These are phyloP conservation scores for Hypsopygia costalis DNA, from an alignment of 2,888 invertebrate genomes.

Conservation along the genomic window DNA sequence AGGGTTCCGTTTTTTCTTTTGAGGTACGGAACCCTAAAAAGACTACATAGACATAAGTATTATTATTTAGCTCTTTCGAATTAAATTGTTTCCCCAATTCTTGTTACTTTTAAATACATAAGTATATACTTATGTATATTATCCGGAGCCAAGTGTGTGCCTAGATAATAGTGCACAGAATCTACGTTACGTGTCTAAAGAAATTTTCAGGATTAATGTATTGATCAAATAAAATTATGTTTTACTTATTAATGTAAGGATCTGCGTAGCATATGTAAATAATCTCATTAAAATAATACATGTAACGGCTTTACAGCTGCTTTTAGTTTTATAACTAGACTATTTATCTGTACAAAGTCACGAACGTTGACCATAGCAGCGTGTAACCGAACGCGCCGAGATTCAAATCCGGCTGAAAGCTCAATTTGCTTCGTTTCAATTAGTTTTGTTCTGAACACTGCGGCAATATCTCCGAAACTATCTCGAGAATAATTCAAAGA, in stretches of 20 bases:
- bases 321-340: conserved; percentile 1
- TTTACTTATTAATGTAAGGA: not conserved
- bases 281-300: conserved; percentile 2
- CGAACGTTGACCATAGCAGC: conserved; percentile 5
- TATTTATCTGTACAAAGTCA: conserved; percentile 9
- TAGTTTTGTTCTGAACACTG: conserved; percentile 63
- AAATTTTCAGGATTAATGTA: too few relatives aligned
- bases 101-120: too few relatives aligned
- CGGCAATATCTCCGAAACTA: conserved; percentile 64
- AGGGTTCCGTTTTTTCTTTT: too few relatives aligned
- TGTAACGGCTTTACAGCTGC: not conserved
- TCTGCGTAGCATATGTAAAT: not conserved
- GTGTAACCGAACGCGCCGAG: conserved; percentile 9
- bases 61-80: too few relatives aligned
- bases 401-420: conserved; percentile 40
- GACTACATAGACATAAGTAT: too few relatives aligned
- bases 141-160: too few relatives aligned
- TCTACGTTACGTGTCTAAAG: too few relatives aligned
- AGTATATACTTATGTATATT: too few relatives aligned
- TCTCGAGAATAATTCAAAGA: conserved; percentile 63
- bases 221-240: too few relatives aligned
- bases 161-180: too few relatives aligned
- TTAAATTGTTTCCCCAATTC: too few relatives aligned
- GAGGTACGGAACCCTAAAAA: too few relatives aligned
- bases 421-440: conserved; percentile 65